Evolutionary conservation across 2,888 invertebrate genomes (phyloP), one percentile per base, ranked within the genome.

Genomic region (Lobophora halterata): DNA sequence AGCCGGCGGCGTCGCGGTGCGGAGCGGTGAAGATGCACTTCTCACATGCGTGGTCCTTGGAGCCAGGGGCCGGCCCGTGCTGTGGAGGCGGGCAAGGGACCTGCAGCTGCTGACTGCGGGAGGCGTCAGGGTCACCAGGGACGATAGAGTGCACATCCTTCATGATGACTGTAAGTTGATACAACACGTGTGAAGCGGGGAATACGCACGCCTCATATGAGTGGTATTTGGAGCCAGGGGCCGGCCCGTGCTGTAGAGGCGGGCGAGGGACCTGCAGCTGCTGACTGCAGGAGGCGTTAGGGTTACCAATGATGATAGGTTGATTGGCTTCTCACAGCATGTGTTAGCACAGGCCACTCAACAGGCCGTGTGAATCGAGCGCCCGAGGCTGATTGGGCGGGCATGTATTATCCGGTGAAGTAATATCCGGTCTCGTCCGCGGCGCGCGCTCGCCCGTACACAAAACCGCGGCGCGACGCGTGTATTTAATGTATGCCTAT

Each of bases 201-300:
- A 94, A 58, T 94, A 95, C 66, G 95, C 94, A 1, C 81, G 95
- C 20, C 88, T 95, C 28, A 95, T 95, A 5, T 95, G 95, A 71
- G 94, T 95, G 35, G 93, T 95, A 14, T 82, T 91, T 14, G 90
- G 92, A 14, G 89, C 90, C 1, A 92, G 91, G 18, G 91, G 92
- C 12, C 90, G 92, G 60, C 93, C 94, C 0, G 93, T 95, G 32
- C 88, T 94, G 63, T 95, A 94, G 95, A 91, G 92, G 68, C 89
- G 92, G 57, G 92, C 92, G 35, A 89, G 89, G 46, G 89, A 90
- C 47, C 90, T 91, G 18, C 91, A 91, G 59, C 90, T 95, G 28
- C 78, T 95, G 30, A 94, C 95, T 3, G 95, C 94, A 2, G 94
- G 93, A 2, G 91, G 90, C 34, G 91, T 91, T 30, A 87, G 93